Percentiles rank a stretch among this genome's conserved stretches.
Conservation (phyloP, 2,113 vertebrate species). For the Ceyx cyanopectus region DNA sequence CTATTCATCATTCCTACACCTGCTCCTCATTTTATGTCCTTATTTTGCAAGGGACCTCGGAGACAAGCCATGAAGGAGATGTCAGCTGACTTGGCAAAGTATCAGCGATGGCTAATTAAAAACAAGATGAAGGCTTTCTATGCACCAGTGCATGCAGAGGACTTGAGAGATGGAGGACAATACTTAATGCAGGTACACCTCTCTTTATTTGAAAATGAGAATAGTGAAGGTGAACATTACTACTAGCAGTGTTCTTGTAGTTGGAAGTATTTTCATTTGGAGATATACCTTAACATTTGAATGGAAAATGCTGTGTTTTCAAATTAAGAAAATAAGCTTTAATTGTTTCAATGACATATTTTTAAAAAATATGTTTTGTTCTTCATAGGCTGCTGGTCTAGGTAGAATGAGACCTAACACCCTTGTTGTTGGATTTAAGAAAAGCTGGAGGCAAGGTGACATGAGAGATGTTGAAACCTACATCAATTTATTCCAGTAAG, state of each 20-base stretch:
- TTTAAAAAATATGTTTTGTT: not conserved
- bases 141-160: conserved; percentile 92
- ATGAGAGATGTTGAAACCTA: conserved; percentile 97
- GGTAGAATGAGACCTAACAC: conserved; percentile 96
- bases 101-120: conserved; percentile 95
- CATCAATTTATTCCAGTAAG: conserved; percentile 97
- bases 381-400: conserved; percentile 89
- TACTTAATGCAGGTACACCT: conserved; percentile 91
- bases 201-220: not conserved
- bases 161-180: conserved; percentile 91
- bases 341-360: fast-evolving
- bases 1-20: not conserved
- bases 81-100: conserved; percentile 86
- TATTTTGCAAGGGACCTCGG: conserved; percentile 84
- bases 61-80: conserved; percentile 94
- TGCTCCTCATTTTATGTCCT: not conserved
- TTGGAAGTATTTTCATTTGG: not conserved
- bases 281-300: not conserved
- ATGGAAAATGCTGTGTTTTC: not conserved
- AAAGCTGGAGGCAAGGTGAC: conserved; percentile 91
- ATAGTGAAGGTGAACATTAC: not conserved
- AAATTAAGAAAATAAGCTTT: not conserved
- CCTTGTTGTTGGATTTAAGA: conserved; percentile 96
- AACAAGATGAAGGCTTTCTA: conserved; percentile 96
- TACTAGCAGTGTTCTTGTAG: not conserved